These are phyloP conservation scores for Gymnobelideus leadbeateri DNA, from an alignment of 2,113 vertebrate genomes.

Conservation along the genomic window DNA sequence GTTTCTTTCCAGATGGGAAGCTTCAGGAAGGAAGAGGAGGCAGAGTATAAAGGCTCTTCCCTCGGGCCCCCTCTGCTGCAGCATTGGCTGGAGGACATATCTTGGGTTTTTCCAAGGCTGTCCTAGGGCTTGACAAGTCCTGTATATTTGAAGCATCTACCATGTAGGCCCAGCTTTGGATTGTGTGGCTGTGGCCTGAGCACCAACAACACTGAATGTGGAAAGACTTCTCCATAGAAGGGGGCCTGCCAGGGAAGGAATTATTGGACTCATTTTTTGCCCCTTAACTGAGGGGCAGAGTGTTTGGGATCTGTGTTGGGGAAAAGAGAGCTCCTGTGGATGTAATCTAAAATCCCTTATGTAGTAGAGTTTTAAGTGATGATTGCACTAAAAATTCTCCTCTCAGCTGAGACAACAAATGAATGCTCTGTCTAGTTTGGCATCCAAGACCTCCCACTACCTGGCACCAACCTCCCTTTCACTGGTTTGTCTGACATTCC, in stretches of 20 bases:
- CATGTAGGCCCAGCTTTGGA: neutral
- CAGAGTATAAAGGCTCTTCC: neutral
- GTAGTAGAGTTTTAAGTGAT: neutral
- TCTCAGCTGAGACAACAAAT: neutral
- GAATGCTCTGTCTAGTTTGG: neutral
- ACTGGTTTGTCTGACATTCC: neutral
- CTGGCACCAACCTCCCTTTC: neutral
- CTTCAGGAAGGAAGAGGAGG: neutral
- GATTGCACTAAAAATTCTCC: neutral
- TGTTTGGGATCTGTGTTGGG: neutral
- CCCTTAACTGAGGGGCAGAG: neutral
- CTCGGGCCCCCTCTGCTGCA: neutral
- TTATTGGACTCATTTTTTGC: neutral
- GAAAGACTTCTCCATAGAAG: neutral
- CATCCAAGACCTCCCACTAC: neutral
- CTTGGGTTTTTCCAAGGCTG: neutral
- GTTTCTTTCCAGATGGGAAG: neutral
- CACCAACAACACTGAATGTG: neutral
- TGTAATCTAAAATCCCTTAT: neutral
- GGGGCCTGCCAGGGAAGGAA: neutral
- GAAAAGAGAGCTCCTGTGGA: neutral
- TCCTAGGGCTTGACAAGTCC: neutral
- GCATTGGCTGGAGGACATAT: neutral
- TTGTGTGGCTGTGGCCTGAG: neutral
- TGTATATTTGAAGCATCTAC: neutral